phyloP scores from a whole-genome alignment of 64 coral and sea anemone species.

The Anthopleura sola region DNA sequence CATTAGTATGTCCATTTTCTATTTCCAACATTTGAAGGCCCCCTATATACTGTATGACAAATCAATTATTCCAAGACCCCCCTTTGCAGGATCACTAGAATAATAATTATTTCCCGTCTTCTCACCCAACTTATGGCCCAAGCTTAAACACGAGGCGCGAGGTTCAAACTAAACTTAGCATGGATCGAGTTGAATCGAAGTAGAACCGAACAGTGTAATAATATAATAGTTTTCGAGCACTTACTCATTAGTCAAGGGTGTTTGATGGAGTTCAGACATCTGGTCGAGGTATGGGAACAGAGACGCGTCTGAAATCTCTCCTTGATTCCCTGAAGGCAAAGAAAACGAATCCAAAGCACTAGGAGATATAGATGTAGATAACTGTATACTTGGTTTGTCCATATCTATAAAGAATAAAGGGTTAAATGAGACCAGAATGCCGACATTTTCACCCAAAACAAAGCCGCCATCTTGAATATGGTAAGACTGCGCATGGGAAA shows the following conservation, averaged over 20 bases:
- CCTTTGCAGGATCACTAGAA: too few relatives aligned
- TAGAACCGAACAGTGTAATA: not conserved
- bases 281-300: slow-evolving; percentile 39
- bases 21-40: too few relatives aligned
- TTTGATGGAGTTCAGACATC: not conserved
- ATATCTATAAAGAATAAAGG: not conserved
- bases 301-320: slow-evolving; percentile 19
- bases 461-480: not conserved
- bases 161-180: too few relatives aligned
- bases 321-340: slow-evolving; percentile 26
- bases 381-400: not conserved
- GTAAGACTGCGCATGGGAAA: not conserved
- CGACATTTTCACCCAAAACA: not conserved
- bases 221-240: not conserved
- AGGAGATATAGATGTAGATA: slow-evolving; percentile 31
- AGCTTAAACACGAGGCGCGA: too few relatives aligned
- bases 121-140: too few relatives aligned
- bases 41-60: too few relatives aligned
- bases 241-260: not conserved
- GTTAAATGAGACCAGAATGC: not conserved
- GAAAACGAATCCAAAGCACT: slow-evolving; percentile 46
- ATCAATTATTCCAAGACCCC: too few relatives aligned
- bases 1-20: too few relatives aligned
- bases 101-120: too few relatives aligned
- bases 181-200: too few relatives aligned